Conservation (phyloP, 2,888 invertebrate genomes). For the Limnephilus rhombicus region DNA sequence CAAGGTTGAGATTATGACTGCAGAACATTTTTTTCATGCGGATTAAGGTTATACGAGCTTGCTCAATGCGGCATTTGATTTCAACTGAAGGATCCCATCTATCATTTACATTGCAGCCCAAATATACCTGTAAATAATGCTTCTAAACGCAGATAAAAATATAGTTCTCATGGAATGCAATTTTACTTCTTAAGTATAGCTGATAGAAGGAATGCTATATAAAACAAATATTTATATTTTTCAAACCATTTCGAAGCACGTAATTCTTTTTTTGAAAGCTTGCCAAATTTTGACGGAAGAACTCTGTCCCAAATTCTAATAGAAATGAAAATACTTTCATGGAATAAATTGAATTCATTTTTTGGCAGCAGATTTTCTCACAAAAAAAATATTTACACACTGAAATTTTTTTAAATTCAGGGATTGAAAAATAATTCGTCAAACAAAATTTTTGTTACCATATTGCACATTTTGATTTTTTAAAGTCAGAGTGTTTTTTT, state of each 20-base stretch:
- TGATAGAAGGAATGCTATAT: not conserved
- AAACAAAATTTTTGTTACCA: no score
- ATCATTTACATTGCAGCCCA: no score
- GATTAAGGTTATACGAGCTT: no score
- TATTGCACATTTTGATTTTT: not conserved
- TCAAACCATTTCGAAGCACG: not conserved
- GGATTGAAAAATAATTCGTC: no score
- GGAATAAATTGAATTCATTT: constrained; percentile 2
- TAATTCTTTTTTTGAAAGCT: constrained; percentile 19
- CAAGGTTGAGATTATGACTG: no score
- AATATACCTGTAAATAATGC: no score
- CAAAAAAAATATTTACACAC: not conserved
- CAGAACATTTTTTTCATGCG: no score
- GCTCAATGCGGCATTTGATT: no score
- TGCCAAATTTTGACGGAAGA: constrained; percentile 27
- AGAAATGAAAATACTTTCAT: constrained; percentile 13
- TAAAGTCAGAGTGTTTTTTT: not conserved
- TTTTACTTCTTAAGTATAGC: not conserved
- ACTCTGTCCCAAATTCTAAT: not conserved
- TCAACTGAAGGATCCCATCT: no score
- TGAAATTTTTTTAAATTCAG: not conserved
- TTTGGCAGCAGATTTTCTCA: not conserved
- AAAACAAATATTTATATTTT: not conserved
- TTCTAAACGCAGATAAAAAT: not conserved
- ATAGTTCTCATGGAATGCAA: not conserved